Conservation (phyloP, 2,888 invertebrate species). For the Drosophila infuscata region DNA sequence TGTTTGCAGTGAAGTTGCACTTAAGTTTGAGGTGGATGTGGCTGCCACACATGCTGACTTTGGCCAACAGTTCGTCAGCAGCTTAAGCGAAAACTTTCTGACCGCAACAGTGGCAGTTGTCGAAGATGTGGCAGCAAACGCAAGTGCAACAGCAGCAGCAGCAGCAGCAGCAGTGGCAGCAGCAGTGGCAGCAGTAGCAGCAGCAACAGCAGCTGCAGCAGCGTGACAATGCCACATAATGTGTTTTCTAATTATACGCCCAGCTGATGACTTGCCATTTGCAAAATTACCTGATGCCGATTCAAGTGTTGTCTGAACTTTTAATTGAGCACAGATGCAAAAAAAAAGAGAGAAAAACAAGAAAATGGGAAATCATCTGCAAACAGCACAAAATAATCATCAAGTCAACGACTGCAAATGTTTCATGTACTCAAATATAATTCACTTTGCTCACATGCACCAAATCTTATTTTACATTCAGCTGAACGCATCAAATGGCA, state of each 20-base stretch:
- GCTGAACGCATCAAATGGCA: conserved; percentile 14
- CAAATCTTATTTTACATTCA: conserved; percentile 58
- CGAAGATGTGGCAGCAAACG: conserved; percentile 26
- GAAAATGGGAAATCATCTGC: conserved; percentile 16
- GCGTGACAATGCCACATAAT: conserved; percentile 52
- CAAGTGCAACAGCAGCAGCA: conserved; percentile 1
- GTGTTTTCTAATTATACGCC: conserved; percentile 70
- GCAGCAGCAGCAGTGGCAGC: not conserved
- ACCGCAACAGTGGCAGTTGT: conserved; percentile 31
- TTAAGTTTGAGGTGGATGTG: conserved; percentile 12
- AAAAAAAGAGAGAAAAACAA: not conserved
- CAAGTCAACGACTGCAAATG: conserved; percentile 35
- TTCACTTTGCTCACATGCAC: conserved; percentile 44
- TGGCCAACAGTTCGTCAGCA: conserved; percentile 66
- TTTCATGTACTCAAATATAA: conserved; percentile 32
- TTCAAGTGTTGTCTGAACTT: conserved; percentile 66
- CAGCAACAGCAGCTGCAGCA: not conserved
- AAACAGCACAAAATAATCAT: conserved; percentile 8
- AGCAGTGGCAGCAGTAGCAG: not conserved
- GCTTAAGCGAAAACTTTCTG: conserved; percentile 62
- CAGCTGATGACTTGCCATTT: conserved; percentile 43
- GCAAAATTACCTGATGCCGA: conserved; percentile 69
- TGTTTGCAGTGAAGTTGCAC: conserved; percentile 4
- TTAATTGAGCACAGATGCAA: conserved; percentile 75
- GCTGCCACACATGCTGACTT: conserved; percentile 54